phyloP scores from a whole-genome alignment of 2,113 vertebrate species.

The Cinclus mexicanus region DNA sequence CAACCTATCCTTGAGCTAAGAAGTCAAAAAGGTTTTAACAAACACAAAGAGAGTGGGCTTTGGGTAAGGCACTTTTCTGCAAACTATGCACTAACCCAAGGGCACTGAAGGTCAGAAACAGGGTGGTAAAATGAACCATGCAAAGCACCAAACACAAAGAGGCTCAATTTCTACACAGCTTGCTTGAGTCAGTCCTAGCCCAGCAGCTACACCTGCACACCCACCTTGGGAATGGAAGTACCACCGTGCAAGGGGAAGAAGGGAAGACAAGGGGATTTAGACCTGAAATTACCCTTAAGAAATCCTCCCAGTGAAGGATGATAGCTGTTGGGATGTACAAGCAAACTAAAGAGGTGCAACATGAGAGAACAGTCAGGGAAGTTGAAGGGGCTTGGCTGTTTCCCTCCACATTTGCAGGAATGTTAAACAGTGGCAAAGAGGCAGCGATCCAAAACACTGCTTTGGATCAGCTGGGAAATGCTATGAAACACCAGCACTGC shows the following conservation, averaged over 20 bases:
- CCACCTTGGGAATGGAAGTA: neutral
- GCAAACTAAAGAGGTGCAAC: accelerated
- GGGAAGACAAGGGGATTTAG: neutral
- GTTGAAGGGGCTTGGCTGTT: neutral
- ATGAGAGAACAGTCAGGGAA: accelerated
- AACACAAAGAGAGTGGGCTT: neutral
- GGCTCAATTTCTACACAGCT: neutral
- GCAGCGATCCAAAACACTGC: neutral
- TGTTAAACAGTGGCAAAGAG: neutral
- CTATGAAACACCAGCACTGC: neutral
- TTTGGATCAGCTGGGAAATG: neutral
- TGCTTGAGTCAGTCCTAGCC: neutral
- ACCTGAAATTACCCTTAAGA: neutral
- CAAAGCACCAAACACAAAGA: neutral
- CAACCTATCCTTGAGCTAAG: neutral
- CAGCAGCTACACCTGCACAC: neutral
- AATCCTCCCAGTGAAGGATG: neutral
- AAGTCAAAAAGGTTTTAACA: neutral
- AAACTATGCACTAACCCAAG: neutral
- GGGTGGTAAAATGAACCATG: accelerated
- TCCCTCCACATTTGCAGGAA: neutral
- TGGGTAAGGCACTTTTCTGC: neutral
- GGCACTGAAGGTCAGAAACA: neutral
- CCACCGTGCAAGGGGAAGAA: accelerated
- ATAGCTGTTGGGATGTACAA: neutral